A percentile compares a stretch with the other conserved stretches of the same genome.
These are phyloP conservation scores for Drosophila lutescens DNA, from an alignment of 2,888 invertebrate genomes.

Conservation along the genomic window DNA sequence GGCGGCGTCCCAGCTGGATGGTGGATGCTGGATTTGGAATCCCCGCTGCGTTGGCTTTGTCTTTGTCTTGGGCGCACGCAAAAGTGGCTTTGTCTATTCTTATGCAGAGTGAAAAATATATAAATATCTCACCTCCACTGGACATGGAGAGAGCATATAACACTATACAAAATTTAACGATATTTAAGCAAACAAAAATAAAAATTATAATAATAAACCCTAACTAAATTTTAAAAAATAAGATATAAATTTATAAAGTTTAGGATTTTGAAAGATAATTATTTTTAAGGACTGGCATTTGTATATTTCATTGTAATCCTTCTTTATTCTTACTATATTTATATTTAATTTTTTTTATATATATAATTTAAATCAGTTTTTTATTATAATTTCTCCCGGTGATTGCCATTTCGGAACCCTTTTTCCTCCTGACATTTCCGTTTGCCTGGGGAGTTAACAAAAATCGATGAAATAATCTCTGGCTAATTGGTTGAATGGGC, in stretches of 20 bases:
- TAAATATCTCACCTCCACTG: neutral
- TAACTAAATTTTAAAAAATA: too few species aligned
- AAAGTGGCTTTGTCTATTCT: conserved; percentile 36
- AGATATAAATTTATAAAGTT: too few species aligned
- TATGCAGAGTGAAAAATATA: conserved; percentile 9
- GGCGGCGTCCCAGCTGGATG: conserved; percentile 25
- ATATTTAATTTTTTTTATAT: too few species aligned
- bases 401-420: neutral
- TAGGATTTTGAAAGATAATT: too few species aligned
- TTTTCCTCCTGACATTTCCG: conserved; percentile 6
- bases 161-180: too few species aligned
- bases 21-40: conserved; percentile 6
- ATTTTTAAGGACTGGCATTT: too few species aligned
- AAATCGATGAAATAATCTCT: conserved; percentile 47
- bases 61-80: conserved; percentile 33
- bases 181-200: too few species aligned
- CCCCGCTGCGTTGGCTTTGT: conserved; percentile 29
- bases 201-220: too few species aligned
- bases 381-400: neutral
- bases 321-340: too few species aligned
- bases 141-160: too few species aligned
- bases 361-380: neutral
- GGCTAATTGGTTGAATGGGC: conserved; percentile 46
- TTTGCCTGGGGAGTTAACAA: conserved; percentile 16
- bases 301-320: too few species aligned